A percentile compares a stretch with the other conserved stretches of the same genome.
These are phyloP conservation scores for Phylloscopus trochilus DNA, from an alignment of 2,113 vertebrate genomes.

Conservation along the genomic window DNA sequence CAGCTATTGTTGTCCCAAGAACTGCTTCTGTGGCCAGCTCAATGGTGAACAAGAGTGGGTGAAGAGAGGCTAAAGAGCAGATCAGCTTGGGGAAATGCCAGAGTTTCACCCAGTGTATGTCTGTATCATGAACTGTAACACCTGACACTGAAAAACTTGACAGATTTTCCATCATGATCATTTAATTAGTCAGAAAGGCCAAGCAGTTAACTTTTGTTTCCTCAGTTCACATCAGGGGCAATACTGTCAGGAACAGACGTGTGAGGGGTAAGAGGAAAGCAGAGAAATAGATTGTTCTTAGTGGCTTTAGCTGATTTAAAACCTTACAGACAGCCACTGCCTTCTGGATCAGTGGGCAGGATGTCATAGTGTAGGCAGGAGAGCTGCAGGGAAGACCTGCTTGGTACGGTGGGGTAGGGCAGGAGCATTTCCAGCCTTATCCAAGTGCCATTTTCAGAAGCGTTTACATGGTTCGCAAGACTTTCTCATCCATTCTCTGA, in stretches of 20 bases:
- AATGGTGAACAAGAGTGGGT: neutral
- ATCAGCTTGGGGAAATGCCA: neutral
- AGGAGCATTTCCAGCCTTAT: neutral
- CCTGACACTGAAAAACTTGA: neutral
- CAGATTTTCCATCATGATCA: neutral
- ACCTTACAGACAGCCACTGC: neutral
- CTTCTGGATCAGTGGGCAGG: neutral
- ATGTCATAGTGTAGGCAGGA: neutral
- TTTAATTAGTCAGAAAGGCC: neutral
- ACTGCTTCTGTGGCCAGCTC: neutral
- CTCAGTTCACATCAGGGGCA: neutral
- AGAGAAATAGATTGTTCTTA: neutral
- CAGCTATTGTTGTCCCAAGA: neutral
- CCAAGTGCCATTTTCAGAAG: neutral
- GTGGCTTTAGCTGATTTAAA: neutral
- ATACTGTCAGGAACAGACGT: neutral
- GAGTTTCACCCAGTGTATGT: neutral
- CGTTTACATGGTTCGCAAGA: neutral
- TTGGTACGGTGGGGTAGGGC: neutral
- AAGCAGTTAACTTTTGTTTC: neutral
- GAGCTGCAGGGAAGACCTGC: neutral
- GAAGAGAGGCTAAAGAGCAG: neutral
- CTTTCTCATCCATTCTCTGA: neutral
- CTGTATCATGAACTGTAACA: neutral
- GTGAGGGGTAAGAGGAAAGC: neutral